Base-by-base conservation (phyloP, 2,888 invertebrate genomes). In the Dynastes hyllus region DNA sequence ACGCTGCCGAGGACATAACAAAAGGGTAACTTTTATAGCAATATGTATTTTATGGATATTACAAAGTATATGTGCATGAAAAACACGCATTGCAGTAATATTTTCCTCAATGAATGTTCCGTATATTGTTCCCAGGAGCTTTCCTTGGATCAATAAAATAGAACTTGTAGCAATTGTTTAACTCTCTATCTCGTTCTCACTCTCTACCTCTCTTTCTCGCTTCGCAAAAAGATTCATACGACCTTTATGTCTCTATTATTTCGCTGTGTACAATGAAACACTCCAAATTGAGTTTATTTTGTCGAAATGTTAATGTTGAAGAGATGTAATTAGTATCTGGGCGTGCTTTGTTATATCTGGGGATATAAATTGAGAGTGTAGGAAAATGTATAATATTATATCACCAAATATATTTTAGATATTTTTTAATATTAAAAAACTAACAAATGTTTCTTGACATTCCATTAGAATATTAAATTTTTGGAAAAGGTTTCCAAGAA, bases 1-100 rank as follows among this genome's bases (percentile, higher is more conserved):
- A 67, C 53, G 67, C 45, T 70, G 27, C 45, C 61, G 78, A 79
- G 78, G 79, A 80, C 81, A 81, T 83, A 84, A 85, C 86, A 86
- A 85, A 81, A 86, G 85, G 86, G 85, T 82, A 85, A 86, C 85
- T 86, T 86, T 86, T 86, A 86, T 84, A 82, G 86, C 86, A 85
- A 87, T 86, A 86, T 85, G 85, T 87, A 86, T 87, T 87, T 87
- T 87, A 88, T 87, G 87, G 86, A 87, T 87, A 87, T 87, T 87
- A 86, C 86, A 85, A 85, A 84, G 85, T 86, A 85, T 80, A 86
- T 85, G 85, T 85, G 85, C 84, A 87, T 86, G 87, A 86, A 87
- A 87, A 87, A 87, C 85, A 86, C 85, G 85, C 85, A 87, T 85
- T 87, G 86, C 86, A 85, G 86, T 86, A 84, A 86, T 86, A 86